phyloP scores from a whole-genome alignment of 2,797 vertebrate genomes.

The Heliangelus exortis region DNA sequence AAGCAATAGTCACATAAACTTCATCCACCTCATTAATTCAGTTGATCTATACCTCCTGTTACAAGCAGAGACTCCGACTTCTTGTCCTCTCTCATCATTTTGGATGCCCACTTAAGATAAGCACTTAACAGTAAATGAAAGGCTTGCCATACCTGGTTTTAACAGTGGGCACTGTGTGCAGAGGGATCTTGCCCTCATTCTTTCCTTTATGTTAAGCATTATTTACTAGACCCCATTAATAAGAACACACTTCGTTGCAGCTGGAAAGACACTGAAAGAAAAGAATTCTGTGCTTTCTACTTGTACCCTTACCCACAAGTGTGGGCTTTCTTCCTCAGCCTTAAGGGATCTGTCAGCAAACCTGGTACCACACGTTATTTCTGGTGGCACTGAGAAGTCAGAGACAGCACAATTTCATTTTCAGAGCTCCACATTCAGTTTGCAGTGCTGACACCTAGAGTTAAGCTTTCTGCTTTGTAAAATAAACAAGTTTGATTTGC shows the following conservation, averaged over 20 bases:
- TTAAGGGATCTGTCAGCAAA: slow-evolving; percentile 7
- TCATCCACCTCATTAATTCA: background rate
- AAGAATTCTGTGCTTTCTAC: background rate
- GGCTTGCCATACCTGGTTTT: background rate
- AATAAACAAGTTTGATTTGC: slow-evolving; percentile 18
- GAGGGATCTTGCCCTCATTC: background rate
- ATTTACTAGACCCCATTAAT: background rate
- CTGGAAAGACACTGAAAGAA: background rate
- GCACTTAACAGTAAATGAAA: background rate
- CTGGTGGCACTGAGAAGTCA: slow-evolving; percentile 13
- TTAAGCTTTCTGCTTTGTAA: slow-evolving; percentile 30
- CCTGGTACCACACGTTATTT: slow-evolving; percentile 1
- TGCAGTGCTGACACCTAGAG: slow-evolving; percentile 71
- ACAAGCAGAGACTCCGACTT: background rate
- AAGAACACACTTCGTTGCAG: background rate
- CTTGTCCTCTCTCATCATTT: background rate
- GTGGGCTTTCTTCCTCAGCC: background rate
- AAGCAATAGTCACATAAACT: background rate
- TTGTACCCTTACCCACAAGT: background rate
- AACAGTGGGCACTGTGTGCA: background rate
- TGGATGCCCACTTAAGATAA: background rate
- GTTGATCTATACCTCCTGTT: background rate
- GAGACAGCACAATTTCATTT: slow-evolving; percentile 43
- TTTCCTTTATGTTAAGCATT: background rate
- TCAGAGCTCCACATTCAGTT: slow-evolving; percentile 30